Evolutionary conservation across 2,113 vertebrate genomes (phyloP), one percentile per base, ranked within the genome.

Genomic region (Isichthys henryi): DNA sequence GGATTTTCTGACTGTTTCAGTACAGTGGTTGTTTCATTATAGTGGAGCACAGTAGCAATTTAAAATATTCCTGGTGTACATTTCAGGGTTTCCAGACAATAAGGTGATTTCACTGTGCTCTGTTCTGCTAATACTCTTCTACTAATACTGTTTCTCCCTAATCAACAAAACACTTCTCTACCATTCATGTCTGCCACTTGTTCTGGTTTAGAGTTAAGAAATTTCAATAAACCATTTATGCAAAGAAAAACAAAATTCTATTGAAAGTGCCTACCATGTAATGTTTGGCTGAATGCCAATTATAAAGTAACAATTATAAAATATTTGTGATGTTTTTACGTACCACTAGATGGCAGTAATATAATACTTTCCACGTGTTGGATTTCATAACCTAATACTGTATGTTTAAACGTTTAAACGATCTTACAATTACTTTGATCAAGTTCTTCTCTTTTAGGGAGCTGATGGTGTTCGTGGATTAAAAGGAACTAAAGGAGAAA

Each of bases 401-500:
- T 7, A 86, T 21, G 46, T n/a, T n/a, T n/a, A n/a, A n/a, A n/a
- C 90, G 56, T 88, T 90, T 6, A 52, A 21, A 3, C 17, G 88
- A 86, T 88, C 21, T 88, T n/a, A 86, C 11, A 89, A 62, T 46
- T 43, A 19, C 21, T 66, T 39, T 39, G 31, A 48, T 27, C 5
- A 86, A 53, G 45, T 89, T 92, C 53, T 88, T 85, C 39, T 85
- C 27, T 92, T 91, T 92, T 91, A 99, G 98, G 98, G 98, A 88
- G 98, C 98, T 3, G 98, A 99, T 58, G 98, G 98, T 80, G 95
- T 99, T 91, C 96, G 98, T 35, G 98, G 98, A 2, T 88, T 99
- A 91, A 99, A 98, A 91, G 98, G 98, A 89, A 97, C 96, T 91
- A 99, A 99, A 92, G 98, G 98, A 0, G 97, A 99, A 92, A 99